A percentile compares a stretch with the other conserved stretches of the same genome.
phyloP scores from a whole-genome alignment of 2,113 vertebrate species.

The Petromus typicus region DNA sequence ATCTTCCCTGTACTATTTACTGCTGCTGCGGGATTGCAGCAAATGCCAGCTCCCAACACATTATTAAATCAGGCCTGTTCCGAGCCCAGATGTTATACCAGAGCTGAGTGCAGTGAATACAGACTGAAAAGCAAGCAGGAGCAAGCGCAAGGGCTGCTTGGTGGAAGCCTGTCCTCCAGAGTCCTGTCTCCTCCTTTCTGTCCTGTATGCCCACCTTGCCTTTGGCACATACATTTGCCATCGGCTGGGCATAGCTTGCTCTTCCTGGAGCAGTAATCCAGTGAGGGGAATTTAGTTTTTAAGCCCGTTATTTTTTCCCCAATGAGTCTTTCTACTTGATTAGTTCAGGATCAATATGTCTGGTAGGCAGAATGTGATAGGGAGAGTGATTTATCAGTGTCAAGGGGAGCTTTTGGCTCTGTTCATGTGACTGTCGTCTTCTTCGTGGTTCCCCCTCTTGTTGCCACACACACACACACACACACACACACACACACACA shows the following conservation, averaged over 20 bases:
- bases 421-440: conserved; percentile 52
- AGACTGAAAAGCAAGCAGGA: conserved; percentile 5
- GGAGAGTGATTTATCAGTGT: conserved; percentile 76
- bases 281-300: conserved; percentile 71
- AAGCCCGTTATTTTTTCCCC: conserved; percentile 71
- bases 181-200: rapidly evolving
- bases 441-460: not conserved
- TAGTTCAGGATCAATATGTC: conserved; percentile 77
- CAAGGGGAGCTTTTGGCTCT: conserved; percentile 64
- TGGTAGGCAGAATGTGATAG: conserved; percentile 72
- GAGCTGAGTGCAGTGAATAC: not conserved
- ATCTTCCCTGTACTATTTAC: conserved; percentile 68
- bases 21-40: conserved; percentile 36
- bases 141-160: not conserved
- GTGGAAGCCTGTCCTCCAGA: not conserved
- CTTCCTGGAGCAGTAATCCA: conserved; percentile 56
- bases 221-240: conserved; percentile 45
- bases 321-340: conserved; percentile 76
- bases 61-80: conserved; percentile 72
- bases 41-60: conserved; percentile 71
- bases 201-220: not conserved
- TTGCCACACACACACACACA: not conserved
- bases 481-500: not conserved
- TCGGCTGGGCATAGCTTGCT: conserved; percentile 17
- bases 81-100: conserved; percentile 65